These are phyloP conservation scores for Ennomos quercinarius DNA, from an alignment of 2,888 invertebrate species.

Conservation along the genomic window DNA sequence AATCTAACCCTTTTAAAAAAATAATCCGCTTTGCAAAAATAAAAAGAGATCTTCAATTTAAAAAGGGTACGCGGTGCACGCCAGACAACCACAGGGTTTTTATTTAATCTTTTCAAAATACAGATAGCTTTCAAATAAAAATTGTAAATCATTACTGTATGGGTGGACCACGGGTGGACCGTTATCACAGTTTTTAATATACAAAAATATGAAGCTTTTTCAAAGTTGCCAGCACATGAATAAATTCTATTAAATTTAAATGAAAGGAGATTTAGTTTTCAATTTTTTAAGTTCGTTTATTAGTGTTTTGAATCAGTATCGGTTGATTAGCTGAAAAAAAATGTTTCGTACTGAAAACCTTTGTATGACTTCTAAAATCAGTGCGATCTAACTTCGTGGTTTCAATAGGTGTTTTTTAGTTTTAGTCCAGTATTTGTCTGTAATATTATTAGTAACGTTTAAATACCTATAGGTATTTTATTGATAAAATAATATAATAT, in stretches of 20 bases:
- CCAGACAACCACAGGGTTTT: conserved; percentile 68
- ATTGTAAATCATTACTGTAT: conserved; percentile 32
- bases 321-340: too few species aligned
- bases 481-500: too few species aligned
- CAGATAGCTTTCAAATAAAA: conserved; percentile 41
- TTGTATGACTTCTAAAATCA: too few species aligned
- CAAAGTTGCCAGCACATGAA: conserved; percentile 3
- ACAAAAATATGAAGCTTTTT: conserved; percentile 10
- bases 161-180: conserved; percentile 22
- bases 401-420: too few species aligned
- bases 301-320: too few species aligned
- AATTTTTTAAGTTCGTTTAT: too few species aligned
- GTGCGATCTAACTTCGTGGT: too few species aligned
- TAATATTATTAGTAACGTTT: too few species aligned
- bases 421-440: too few species aligned
- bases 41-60: conserved; percentile 51
- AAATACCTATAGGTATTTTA: too few species aligned
- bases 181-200: conserved; percentile 14
- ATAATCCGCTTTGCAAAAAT: conserved; percentile 79
- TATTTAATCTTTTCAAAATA: conserved; percentile 58
- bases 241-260: background rate
- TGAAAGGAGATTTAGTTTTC: too few species aligned
- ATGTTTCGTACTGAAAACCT: too few species aligned
- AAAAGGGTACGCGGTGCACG: conserved; percentile 64
- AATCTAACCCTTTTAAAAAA: conserved; percentile 72